Evolutionary conservation across 2,888 invertebrate genomes (phyloP), one percentile per base, ranked within the genome.

Genomic region (Drosophila greeni): DNA sequence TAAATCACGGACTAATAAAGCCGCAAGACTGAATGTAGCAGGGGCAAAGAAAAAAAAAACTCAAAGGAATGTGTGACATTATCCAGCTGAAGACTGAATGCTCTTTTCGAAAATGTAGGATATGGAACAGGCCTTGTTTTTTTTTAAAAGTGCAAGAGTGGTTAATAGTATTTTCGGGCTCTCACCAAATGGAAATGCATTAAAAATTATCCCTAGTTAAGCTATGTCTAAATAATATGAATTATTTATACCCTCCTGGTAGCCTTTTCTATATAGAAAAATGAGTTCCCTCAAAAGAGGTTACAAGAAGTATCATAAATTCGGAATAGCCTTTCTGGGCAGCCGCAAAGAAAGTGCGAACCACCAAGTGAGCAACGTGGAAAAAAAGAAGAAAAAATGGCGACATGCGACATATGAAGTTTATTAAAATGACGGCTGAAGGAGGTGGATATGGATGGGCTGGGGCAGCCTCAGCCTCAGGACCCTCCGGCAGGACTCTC

Each of bases 341-440:
- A 16, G n/a, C 16, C 16, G 36, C 55, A 42, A 61, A 36, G 33
- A 14, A 39, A 49, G 20, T 31, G 45, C 14, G 42, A 65, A 42
- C 53, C 36, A 23, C 66, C 42, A 42, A 62, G 69, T 39, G 60
- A 54, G 64, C 59, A 74, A 64, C 59, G 56, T 76, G 79, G 26
- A 76, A 60, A 76, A 56, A 53, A 56, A 42, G 18, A 42, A 61
- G 65, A 75, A 81, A 82, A 85, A 79, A 79, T 85, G 78, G 85
- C 82, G 85, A 85, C 86, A 85, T 80, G 86, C 86, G 86, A 85
- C 86, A 85, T 85, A 85, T 86, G 86, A 86, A 85, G 86, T 85
- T 85, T 85, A 85, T 85, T 82, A 86, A 85, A 84, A 85, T 82
- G 78, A 80, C 72, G 73, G 64, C 68, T 60, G 65, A 33, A 55